Base-by-base conservation (phyloP, 2,113 vertebrate species). In the Rhabdomys dilectus region DNA sequence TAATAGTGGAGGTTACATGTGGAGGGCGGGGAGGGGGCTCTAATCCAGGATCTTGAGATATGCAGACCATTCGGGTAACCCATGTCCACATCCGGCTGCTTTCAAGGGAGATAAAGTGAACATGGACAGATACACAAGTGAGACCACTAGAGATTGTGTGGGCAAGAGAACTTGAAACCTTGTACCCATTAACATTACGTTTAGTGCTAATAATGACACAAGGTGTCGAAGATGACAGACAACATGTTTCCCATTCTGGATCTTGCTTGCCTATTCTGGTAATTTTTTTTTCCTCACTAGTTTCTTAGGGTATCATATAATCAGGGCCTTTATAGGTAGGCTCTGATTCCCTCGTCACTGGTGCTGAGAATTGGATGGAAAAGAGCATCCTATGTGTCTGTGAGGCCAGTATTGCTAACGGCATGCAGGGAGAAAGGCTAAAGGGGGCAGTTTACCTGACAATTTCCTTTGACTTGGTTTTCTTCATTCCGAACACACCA, bases 401-500 rank as follows among this genome's bases (percentile, higher is more conserved):
- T 4, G 3, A 68, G 45, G 21, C 77, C 42, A n/a, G 45, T 21
- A 45, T 16, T 42, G 64, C 21, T 17, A 48, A n/a, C 26, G 51
- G 12, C 3, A 15, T 62, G 31, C 19, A n/a, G 66, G 64, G 53
- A 16, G 85, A 39, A 88, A n/a, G 45, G 66, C 21, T 88, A 22
- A n/a, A 5, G 45, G 85, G 42, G 82, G 10, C 5, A 17, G 77
- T 94, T 97, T 98, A 99, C 99, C 98, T 98, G 12, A 97, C 11
- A 48, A 97, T 98, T 90, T 98, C 98, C 96, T 98, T 98, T 19
- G 98, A 76, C 62, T 76, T 98, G 89, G 3, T 87, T 92, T 96
- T 98, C 88, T 97, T 99, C 96, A 98, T 92, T 96, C 98, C 98
- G 91, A 98, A 72, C 92, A 97, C 98, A 3, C 91, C 68, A 76